A percentile compares a stretch with the other conserved stretches of the same genome.
Conservation (phyloP, 2,797 vertebrate species). For the Poecilia velifera region DNA sequence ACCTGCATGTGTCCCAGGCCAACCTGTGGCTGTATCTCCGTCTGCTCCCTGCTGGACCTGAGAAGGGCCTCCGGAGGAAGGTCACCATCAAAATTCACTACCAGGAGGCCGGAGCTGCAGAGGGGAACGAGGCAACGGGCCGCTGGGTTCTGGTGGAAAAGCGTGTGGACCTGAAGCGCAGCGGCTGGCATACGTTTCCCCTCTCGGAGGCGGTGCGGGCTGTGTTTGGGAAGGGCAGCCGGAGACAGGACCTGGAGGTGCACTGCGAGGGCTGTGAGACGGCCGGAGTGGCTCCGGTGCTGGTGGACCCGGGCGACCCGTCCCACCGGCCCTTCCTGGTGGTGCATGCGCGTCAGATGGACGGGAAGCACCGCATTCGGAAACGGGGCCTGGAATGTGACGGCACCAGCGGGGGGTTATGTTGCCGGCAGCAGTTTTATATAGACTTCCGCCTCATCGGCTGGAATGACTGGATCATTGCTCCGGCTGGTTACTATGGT, state of each 20-base stretch:
- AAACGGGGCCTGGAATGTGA: slow-evolving; percentile 98
- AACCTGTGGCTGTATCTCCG: slow-evolving; percentile 98
- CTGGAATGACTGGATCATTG: slow-evolving; percentile 99
- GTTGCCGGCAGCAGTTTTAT: slow-evolving; percentile 98
- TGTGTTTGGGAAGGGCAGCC: slow-evolving; percentile 87
- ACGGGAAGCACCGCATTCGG: slow-evolving; percentile 94
- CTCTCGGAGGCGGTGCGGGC: slow-evolving; percentile 90
- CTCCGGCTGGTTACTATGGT: slow-evolving; percentile 96
- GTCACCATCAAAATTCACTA: slow-evolving; percentile 93
- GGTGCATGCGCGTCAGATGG: slow-evolving; percentile 88
- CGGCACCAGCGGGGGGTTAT: slow-evolving; percentile 89
- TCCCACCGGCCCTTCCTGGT: slow-evolving; percentile 97
- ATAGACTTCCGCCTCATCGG: slow-evolving; percentile 98
- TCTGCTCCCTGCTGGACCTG: slow-evolving; percentile 87
- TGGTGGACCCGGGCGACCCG: slow-evolving; percentile 89
- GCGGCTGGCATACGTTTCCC: slow-evolving; percentile 97
- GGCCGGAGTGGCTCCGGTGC: slow-evolving; percentile 86
- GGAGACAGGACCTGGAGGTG: slow-evolving; percentile 93
- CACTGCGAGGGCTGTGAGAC: slow-evolving; percentile 92
- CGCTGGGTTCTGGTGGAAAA: slow-evolving; percentile 93
- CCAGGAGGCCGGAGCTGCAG: slow-evolving; percentile 81
- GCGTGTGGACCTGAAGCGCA: slow-evolving; percentile 93
- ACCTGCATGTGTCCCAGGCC: slow-evolving; percentile 94
- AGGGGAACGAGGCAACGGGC: slow-evolving; percentile 57
- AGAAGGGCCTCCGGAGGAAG: slow-evolving; percentile 90